A percentile compares a stretch with the other conserved stretches of the same genome.
These are phyloP conservation scores for Periplaneta americana DNA, from an alignment of 1,140 invertebrate genomes.

Conservation along the genomic window DNA sequence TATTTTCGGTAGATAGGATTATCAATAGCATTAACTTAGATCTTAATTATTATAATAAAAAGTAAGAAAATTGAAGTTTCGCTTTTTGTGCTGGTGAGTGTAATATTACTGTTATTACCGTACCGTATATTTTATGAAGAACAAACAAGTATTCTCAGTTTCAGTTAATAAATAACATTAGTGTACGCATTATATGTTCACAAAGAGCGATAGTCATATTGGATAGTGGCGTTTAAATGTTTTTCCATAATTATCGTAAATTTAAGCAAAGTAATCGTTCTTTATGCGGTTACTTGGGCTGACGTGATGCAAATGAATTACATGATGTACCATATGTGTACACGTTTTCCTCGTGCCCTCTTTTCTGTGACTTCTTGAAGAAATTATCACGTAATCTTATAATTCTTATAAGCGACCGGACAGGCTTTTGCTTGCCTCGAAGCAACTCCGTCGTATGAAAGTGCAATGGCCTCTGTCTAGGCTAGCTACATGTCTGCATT, in stretches of 20 bases:
- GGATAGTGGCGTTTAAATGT: background rate
- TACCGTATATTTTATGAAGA: too few species aligned
- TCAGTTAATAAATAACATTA: too few species aligned
- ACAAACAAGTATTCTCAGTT: too few species aligned
- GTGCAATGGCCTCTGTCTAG: background rate
- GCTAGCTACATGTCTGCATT: background rate
- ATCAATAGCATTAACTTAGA: too few species aligned
- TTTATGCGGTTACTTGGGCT: background rate
- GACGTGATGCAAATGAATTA: background rate
- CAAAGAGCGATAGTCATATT: too few species aligned
- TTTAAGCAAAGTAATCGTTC: background rate
- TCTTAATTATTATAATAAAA: too few species aligned
- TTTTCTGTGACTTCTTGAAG: background rate
- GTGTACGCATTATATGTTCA: too few species aligned
- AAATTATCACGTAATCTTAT: background rate
- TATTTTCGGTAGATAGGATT: too few species aligned
- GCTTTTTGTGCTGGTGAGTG: too few species aligned
- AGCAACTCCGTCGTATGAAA: background rate
- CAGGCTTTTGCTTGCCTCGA: background rate
- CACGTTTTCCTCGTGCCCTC: background rate
- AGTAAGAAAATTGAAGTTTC: too few species aligned
- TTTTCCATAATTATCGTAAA: background rate
- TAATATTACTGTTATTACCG: too few species aligned
- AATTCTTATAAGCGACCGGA: too few species aligned
- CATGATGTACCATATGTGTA: background rate